Percentiles rank a stretch among this genome's conserved stretches.
Evolutionary conservation across 2,797 vertebrate species (phyloP).

Genomic region (Coregonus ussuriensis): DNA sequence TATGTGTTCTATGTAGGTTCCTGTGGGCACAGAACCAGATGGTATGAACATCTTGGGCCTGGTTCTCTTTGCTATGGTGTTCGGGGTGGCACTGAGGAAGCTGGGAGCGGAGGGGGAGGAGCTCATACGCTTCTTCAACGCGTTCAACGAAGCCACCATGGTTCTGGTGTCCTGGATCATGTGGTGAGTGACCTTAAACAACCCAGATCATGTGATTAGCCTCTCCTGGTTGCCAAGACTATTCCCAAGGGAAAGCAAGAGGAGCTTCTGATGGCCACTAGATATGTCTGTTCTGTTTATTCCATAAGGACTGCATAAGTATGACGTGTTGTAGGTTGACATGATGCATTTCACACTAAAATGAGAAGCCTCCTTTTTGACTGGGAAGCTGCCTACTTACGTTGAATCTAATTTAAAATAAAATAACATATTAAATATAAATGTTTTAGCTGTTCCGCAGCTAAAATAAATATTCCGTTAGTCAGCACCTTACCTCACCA

Average conservation of each 20-base stretch:
- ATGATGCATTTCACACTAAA: not conserved
- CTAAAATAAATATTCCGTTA: no score
- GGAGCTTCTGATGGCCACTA: not conserved
- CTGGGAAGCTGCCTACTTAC: not conserved
- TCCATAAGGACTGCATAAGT: no score
- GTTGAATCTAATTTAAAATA: not conserved
- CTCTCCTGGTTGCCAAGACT: not conserved
- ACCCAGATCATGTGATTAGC: not conserved
- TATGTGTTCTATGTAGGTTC: conserved; percentile 74
- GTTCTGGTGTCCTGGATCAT: conserved; percentile 99
- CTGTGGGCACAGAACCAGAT: conserved; percentile 83
- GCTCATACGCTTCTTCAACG: conserved; percentile 95
- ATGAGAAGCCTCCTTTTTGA: not conserved
- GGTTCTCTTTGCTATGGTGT: conserved; percentile 92
- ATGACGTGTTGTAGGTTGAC: not conserved
- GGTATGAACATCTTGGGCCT: conserved; percentile 98
- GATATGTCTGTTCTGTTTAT: not conserved
- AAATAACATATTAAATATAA: not conserved
- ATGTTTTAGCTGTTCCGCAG: not conserved
- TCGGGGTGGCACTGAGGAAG: conserved; percentile 93
- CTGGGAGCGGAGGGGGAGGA: conserved; percentile 93
- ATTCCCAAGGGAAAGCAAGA: no score
- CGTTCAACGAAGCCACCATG: conserved; percentile 98
- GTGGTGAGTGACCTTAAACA: conserved; percentile 82
- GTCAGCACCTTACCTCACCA: not conserved